Evolutionary conservation across 2,113 vertebrate species (phyloP).

Genomic region (Anolis sagrei): DNA sequence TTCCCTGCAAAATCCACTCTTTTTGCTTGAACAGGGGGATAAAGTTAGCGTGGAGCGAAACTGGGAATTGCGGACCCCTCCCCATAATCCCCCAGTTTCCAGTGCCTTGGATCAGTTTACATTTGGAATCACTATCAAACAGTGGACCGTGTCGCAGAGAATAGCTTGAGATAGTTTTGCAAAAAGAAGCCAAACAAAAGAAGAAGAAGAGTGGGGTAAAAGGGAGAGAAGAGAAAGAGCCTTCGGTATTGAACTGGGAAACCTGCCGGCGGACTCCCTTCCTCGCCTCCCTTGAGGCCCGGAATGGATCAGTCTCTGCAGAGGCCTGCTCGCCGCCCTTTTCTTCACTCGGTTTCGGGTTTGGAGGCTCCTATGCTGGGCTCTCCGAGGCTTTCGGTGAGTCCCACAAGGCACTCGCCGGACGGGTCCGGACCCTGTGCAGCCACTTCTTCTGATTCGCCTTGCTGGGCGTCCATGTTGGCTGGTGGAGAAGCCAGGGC

Average conservation of each 20-base stretch:
- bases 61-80: too few species aligned
- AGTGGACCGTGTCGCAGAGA: constrained; percentile 55
- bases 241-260: constrained; percentile 55
- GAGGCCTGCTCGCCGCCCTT: background rate
- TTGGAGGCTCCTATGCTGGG: constrained; percentile 50
- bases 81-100: too few species aligned
- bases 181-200: background rate
- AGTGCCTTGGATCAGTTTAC: too few species aligned
- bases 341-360: constrained; percentile 63
- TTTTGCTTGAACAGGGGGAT: too few species aligned
- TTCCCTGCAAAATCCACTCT: too few species aligned
- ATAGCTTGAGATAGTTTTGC: constrained; percentile 34
- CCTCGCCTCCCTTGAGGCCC: background rate
- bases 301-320: constrained; percentile 28
- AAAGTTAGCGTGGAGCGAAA: too few species aligned
- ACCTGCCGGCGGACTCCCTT: constrained; percentile 25
- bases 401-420: constrained; percentile 44
- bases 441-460: constrained; percentile 36
- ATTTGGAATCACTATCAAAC: constrained; percentile 28
- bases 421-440: background rate
- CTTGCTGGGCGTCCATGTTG: background rate
- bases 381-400: constrained; percentile 29
- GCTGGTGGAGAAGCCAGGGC: constrained; percentile 56
- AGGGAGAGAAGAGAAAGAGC: constrained; percentile 46
- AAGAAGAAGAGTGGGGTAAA: background rate